These are phyloP conservation scores for Nestor notabilis DNA, from an alignment of 2,113 vertebrate species.

Conservation along the genomic window DNA sequence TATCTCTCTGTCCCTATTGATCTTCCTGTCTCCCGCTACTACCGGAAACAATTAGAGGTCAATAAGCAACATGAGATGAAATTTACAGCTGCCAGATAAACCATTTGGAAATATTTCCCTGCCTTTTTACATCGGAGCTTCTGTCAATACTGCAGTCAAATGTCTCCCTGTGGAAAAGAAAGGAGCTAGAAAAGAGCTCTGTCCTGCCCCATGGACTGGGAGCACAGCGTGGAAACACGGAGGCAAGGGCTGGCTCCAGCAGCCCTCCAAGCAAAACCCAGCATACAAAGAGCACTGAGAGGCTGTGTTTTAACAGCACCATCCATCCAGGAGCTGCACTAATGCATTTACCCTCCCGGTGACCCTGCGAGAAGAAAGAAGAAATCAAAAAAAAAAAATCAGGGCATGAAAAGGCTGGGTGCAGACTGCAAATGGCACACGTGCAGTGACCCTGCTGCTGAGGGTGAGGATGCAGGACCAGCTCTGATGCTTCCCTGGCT, in stretches of 20 bases:
- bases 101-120: slow-evolving; percentile 59
- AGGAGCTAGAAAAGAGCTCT: neutral
- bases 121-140: slow-evolving; percentile 32
- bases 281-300: neutral
- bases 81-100: slow-evolving; percentile 69
- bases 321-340: neutral
- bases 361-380: neutral
- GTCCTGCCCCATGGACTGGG: rapidly evolving
- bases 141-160: neutral
- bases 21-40: slow-evolving; percentile 48
- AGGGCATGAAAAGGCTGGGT: rapidly evolving
- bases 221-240: neutral
- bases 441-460: rapidly evolving
- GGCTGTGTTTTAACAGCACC: neutral
- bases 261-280: neutral
- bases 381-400: neutral
- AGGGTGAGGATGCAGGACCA: rapidly evolving
- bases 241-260: neutral
- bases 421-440: rapidly evolving
- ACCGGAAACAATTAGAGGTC: slow-evolving; percentile 75
- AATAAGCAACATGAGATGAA: slow-evolving; percentile 59
- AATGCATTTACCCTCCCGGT: neutral
- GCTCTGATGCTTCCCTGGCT: rapidly evolving
- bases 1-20: slow-evolving; percentile 62
- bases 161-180: neutral